Base-by-base conservation (phyloP, 2,888 invertebrate species). In the Cantharis flavilabris region DNA sequence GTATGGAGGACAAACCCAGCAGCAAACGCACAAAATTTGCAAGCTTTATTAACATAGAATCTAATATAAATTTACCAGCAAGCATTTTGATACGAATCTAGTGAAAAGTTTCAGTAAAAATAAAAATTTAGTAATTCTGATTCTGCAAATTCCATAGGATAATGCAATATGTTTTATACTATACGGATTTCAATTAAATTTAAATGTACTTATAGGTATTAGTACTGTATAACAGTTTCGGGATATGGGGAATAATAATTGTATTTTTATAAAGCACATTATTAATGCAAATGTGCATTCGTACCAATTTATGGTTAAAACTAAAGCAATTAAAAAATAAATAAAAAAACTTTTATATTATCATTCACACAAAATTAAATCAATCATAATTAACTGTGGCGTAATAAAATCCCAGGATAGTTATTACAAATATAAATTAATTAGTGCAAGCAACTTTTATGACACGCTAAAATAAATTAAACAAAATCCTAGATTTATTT, bases 321-420 rank as follows among this genome's bases (percentile, higher is more conserved):
- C 65, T 67, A 67, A 65, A 67, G 26, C 65, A 67, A 67, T 67
- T 18, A 65, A 65, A 65, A 65, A 65, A 20, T 65, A 65, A 65
- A 65, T 65, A 20, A 23, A 26, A 65, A 65, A 23, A 26, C 13
- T 23, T 67, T 67, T 67, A 67, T 67, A 23, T 23, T 49, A 49
- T 49, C 49, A 67, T 67, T 67, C 13, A 20, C 23, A 26, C 20
- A 26, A 67, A 23, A 67, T 67, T 67, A 67, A 23, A 67, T 26
- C 20, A 67, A 67, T 67, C 65, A 67, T 67, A 67, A 67, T 67
- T 67, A 67, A 67, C 65, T 26, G 20, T 26, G 65, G 26, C 65
- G 65, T 67, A 20, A 49, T 67, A 67, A 67, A 67, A 67, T 67
- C 65, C 65, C 26, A 23, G 26, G 65, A 20, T 67, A 67, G 65